Evolutionary conservation across 2,888 invertebrate genomes (phyloP).

Genomic region (Oxystoma pomonae): DNA sequence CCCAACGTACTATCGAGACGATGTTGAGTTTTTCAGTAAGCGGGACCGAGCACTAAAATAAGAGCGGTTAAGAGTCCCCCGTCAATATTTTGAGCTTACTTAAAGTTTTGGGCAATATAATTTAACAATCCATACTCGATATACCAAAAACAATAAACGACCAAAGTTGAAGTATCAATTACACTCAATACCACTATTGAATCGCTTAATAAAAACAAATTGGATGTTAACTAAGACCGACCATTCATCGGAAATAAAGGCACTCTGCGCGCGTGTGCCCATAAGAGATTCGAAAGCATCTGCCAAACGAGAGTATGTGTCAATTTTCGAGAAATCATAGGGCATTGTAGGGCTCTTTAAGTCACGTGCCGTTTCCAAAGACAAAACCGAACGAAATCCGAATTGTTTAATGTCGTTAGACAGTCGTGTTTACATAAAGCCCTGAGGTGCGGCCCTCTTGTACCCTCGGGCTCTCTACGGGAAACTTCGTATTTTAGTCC

Average conservation of each 20-base stretch:
- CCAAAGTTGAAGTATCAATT: background rate
- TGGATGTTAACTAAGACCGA: background rate
- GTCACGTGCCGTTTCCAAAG: background rate
- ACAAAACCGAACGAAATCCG: background rate
- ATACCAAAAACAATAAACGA: no score
- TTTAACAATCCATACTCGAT: no score
- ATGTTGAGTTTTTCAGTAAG: no score
- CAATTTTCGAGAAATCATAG: background rate
- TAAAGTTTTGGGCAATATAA: no score
- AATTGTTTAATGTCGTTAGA: background rate
- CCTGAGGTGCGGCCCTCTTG: background rate
- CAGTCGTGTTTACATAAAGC: background rate
- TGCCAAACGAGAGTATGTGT: conserved; percentile 20
- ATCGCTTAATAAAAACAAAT: background rate
- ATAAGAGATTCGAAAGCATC: conserved; percentile 20
- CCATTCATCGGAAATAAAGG: background rate
- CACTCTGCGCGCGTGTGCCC: conserved; percentile 16
- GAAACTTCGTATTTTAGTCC: background rate
- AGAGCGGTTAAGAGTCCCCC: no score
- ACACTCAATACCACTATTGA: background rate
- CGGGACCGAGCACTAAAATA: no score
- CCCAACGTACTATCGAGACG: no score
- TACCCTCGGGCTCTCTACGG: background rate
- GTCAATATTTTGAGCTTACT: no score
- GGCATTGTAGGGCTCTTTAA: background rate